These are phyloP conservation scores for Ceyx melanurus DNA, from an alignment of 2,113 vertebrate species.

Conservation along the genomic window DNA sequence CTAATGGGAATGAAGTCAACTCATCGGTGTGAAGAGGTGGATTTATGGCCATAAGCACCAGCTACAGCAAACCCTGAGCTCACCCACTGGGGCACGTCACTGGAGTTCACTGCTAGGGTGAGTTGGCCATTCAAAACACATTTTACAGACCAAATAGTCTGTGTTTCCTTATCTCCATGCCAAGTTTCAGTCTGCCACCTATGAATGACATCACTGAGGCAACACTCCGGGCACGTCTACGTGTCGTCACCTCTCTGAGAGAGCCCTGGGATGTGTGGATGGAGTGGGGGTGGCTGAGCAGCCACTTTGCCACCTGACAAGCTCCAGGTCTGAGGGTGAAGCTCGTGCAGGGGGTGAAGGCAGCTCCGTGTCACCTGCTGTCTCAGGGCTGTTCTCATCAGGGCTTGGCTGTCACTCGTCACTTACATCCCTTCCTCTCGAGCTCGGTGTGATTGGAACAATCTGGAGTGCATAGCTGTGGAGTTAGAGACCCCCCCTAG, in stretches of 20 bases:
- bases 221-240: rapidly evolving
- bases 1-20: background rate
- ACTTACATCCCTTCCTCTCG: background rate
- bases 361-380: background rate
- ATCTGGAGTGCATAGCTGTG: background rate
- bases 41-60: background rate
- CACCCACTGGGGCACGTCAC: rapidly evolving
- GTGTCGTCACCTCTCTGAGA: rapidly evolving
- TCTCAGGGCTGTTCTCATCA: background rate
- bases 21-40: background rate
- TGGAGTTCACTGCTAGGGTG: rapidly evolving
- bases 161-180: background rate
- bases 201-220: rapidly evolving
- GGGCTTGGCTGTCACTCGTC: background rate
- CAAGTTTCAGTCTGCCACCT: background rate
- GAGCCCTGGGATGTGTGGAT: rapidly evolving
- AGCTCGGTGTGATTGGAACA: background rate
- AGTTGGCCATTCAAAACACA: rapidly evolving
- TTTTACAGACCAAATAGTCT: background rate
- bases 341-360: rapidly evolving
- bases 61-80: background rate
- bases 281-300: background rate
- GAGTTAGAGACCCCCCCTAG: background rate
- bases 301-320: rapidly evolving
- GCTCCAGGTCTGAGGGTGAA: background rate